These are phyloP conservation scores for Heterocephalus glaber DNA, from an alignment of 2,113 vertebrate species.

Conservation along the genomic window DNA sequence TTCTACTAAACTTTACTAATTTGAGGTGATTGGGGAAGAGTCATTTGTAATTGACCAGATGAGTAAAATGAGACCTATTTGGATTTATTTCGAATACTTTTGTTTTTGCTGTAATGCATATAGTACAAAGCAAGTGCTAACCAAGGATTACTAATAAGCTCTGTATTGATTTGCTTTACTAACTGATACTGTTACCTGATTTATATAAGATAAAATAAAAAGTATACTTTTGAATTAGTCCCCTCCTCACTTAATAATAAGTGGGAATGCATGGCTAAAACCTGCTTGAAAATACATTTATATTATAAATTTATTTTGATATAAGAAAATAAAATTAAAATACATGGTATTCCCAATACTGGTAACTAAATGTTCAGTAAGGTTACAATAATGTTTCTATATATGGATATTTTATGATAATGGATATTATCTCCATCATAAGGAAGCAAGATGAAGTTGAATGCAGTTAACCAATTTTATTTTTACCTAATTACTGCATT, in stretches of 20 bases:
- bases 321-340: conserved; percentile 48
- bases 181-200: not conserved
- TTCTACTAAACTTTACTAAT: not conserved
- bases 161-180: conserved; percentile 26
- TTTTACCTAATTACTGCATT: not conserved
- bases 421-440: not conserved
- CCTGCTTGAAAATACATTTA: not conserved
- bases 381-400: not conserved
- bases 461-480: not conserved
- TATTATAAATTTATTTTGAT: not conserved
- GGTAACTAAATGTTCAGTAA: not conserved
- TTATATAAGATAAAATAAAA: conserved; percentile 3
- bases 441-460: not conserved
- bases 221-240: not conserved
- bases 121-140: not conserved
- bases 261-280: not conserved
- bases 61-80: not conserved
- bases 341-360: not conserved
- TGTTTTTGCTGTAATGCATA: not conserved
- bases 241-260: not conserved
- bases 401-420: not conserved
- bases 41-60: not conserved
- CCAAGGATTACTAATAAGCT: not conserved
- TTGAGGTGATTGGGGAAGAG: not conserved
- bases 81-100: not conserved